phyloP scores from a whole-genome alignment of 2,797 vertebrate species.

The Falco peregrinus region DNA sequence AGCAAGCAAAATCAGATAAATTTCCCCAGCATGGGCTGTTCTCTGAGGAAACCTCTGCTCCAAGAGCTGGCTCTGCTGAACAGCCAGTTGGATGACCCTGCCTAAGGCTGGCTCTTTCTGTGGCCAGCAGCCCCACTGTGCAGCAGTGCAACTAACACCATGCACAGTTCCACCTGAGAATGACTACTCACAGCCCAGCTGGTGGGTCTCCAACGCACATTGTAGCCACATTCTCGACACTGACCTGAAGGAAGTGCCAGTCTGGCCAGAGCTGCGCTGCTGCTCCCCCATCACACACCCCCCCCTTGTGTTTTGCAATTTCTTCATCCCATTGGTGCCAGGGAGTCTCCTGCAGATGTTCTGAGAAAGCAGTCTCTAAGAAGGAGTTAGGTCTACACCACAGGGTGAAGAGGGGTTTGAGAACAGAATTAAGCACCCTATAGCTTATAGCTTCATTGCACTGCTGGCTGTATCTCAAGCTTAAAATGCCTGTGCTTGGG shows the following conservation, averaged over 20 bases:
- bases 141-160: background rate
- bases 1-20: background rate
- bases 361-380: background rate
- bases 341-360: background rate
- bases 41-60: conserved; percentile 5
- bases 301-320: background rate
- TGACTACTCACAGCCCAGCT: background rate
- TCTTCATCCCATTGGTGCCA: background rate
- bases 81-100: background rate
- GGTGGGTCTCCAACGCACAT: background rate
- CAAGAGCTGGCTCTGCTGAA: background rate
- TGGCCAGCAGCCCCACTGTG: background rate
- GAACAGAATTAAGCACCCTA: background rate
- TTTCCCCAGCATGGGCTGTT: background rate
- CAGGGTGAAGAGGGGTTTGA: background rate
- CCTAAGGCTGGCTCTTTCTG: background rate
- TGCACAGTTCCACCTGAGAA: background rate
- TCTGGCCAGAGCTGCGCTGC: background rate
- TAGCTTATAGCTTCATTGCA: background rate
- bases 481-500: background rate
- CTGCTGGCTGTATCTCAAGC: background rate
- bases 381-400: background rate
- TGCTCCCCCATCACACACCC: background rate
- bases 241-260: background rate
- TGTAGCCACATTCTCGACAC: background rate